Evolutionary conservation across 2,113 vertebrate genomes (phyloP), one percentile per base, ranked within the genome.

Genomic region (Centrocercus urophasianus): DNA sequence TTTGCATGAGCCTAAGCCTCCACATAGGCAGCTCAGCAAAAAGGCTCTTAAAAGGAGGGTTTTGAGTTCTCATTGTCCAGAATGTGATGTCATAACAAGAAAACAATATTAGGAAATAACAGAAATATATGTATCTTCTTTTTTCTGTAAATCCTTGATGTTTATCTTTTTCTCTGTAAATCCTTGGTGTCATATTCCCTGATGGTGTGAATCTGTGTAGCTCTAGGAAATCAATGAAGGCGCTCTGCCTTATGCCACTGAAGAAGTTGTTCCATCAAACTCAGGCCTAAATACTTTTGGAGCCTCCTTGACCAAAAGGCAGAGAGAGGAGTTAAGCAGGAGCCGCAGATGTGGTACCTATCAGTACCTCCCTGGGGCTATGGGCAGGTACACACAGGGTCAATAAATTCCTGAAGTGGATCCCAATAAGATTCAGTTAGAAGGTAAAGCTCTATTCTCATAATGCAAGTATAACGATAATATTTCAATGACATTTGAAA

Each of bases 61-160:
- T 85, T 93, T 59, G 63, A 93, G 86, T 90, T 83, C 83, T 43
- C 15, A 3, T 71, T 88, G 71, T 83, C 42, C 67, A 57, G 57
- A 84, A 69, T 1, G 30, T 85, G 71, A 88, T 71, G 45, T 87
- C 78, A 48, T 83, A 71, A 86, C 42, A 74, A 86, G 80, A 86
- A 89, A 94, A 69, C 83, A 82, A 50, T 60, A 80, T 74, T 64
- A 88, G 65, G 84, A 95, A 91, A 91, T 50, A 74, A 67, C 60
- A 77, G 80, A 83, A 93, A 50, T 57, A 57, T 3, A 89, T 90
- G 69, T 66, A 88, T 57, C 54, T 93, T 93, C 34, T 38, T 83
- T 88, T 86, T 56, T 48, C 38, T 38, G 38, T 38, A 38, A 38
- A 38, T 38, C 38, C 38, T 38, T 38, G 38, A 10, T 38, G 38